Base-by-base conservation (phyloP, 2,113 vertebrate genomes). In the Petroica traversi region DNA sequence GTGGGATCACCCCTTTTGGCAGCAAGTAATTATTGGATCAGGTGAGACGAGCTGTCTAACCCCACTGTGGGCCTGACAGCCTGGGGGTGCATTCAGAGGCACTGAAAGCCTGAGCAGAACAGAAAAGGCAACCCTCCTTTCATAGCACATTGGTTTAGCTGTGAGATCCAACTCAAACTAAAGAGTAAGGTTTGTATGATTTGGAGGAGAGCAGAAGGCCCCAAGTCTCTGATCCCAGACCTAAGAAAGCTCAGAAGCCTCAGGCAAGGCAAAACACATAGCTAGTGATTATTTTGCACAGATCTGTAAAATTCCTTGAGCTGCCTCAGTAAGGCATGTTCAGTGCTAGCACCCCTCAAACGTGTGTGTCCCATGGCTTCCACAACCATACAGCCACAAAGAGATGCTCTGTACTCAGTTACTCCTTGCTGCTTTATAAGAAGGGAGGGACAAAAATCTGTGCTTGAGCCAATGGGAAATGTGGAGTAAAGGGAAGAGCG, bases 301-400 rank as follows among this genome's bases (percentile, higher is more conserved):
- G 49, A 43, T 38, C 19, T 49, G 25, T 77, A 5, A 5, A 55
- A 25, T 31, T 74, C 11, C 36, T 74, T 38, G 59, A 74, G 29
- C 59, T 88, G 78, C 33, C 11, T 81, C 64, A 61, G 23, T 6
- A 19, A 45, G 33, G 24, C 59, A n/a, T 0, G 18, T 34, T 63
- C 57, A 28, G 24, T 22, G 34, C 34, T 75, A 74, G 24, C 23
- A 15, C 12, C 55, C 36, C 63, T 76, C n/a, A 80, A 79, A 73
- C 0, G 0, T 10, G 1, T 1, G 24, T 41, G 31, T 24, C 48
- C 31, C 46, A 4, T 28, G 31, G 24, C 31, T 87, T 85, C 77
- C 28, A 45, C 61, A 52, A 8, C 41, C 25, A 3, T 0, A 19
- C 0, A 0, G 57, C 54, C 25, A 20, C 14, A 38, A 61, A 58